A percentile compares a stretch with the other conserved stretches of the same genome.
phyloP scores from a whole-genome alignment of 1,140 invertebrate species.

The Procambarus virginalis region DNA sequence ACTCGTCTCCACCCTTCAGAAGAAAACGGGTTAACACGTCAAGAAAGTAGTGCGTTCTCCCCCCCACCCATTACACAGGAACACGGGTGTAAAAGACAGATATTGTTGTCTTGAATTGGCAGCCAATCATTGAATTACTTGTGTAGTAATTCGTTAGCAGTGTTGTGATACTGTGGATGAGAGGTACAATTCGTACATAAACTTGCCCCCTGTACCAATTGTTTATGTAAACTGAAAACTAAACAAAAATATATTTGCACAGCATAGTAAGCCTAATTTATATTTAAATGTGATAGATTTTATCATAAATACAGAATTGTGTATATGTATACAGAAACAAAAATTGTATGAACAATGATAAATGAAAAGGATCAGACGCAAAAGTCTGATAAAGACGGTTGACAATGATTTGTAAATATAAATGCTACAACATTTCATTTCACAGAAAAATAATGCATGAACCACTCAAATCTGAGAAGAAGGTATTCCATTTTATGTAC shows the following conservation, averaged over 20 bases:
- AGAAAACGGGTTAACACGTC: background rate
- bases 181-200: background rate
- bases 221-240: background rate
- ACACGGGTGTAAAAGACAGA: background rate
- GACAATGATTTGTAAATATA: background rate
- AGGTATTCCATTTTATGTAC: background rate
- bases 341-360: background rate
- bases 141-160: background rate
- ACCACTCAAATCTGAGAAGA: background rate
- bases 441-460: background rate
- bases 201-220: background rate
- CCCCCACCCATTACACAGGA: background rate
- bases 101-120: background rate
- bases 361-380: background rate
- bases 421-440: background rate
- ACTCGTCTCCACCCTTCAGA: background rate
- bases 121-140: background rate
- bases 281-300: conserved; percentile 2
- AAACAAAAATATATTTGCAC: background rate
- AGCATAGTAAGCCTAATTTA: background rate
- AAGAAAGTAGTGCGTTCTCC: background rate
- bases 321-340: background rate
- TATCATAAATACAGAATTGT: background rate
- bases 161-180: background rate
- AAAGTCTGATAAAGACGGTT: background rate